Evolutionary conservation across 2,888 invertebrate species (phyloP), one percentile per base, ranked within the genome.

Genomic region (Galeopsomyia nigrocyanea): DNA sequence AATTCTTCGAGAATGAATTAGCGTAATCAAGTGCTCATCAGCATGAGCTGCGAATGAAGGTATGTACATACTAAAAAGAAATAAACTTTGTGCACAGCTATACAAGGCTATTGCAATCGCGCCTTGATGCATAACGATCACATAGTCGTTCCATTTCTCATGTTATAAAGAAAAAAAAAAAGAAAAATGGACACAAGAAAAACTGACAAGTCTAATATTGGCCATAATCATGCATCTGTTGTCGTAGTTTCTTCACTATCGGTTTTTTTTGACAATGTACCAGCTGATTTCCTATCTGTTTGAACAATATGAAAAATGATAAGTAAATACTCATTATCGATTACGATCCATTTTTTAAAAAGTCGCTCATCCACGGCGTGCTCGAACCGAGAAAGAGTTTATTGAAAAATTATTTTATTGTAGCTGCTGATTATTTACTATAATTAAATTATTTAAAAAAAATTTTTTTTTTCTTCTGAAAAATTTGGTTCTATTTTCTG

Each of bases 161-260:
- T 39, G 10, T 39, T 39, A 39, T 1, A 39, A 10, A 39, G 39
- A 39, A 9, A 39, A 39, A 39, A n/a, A n/a, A n/a, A 31, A 22
- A 58, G 13, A 50, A 61, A 47, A 66, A 19, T 10, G n/a, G 14
- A 26, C 2, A 39, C 7, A 39, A 39, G 39, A 39, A 13, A 39
- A 39, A 39, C 10, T 39, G 10, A 39, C 13, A 3, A 39, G 39
- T 39, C 39, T 49, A 62, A 49, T 51, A 47, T 26, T 64, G 53
- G 64, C 17, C 56, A 64, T 47, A 74, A 46, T 75, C 67, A 75
- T 58, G 72, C 72, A 39, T 70, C 72, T 53, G 76, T 79, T 16
- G 77, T 70, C 16, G 77, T 78, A 0, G 79, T 78, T 67, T 81
- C 79, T 75, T 78, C 78, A 60, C 78, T 78, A 49, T 75, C 75